Percentiles rank a stretch among this genome's conserved stretches.
phyloP scores from a whole-genome alignment of 2,113 vertebrate genomes.

The Oreochromis spilurus region DNA sequence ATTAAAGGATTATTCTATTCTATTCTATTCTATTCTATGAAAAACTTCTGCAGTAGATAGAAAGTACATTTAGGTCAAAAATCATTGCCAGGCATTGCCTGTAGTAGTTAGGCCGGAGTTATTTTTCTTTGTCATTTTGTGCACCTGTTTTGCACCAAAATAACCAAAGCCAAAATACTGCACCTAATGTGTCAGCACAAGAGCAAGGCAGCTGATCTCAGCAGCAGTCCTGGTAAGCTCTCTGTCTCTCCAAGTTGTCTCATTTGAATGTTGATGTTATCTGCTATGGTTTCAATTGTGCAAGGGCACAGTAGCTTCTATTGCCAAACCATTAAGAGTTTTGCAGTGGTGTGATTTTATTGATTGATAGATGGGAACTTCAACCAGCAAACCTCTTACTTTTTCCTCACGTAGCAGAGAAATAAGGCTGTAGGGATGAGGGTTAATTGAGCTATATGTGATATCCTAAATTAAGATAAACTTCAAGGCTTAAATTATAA shows the following conservation, averaged over 20 bases:
- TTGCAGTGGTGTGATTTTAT: neutral
- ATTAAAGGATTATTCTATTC: no score
- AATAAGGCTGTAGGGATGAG: neutral
- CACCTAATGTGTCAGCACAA: neutral
- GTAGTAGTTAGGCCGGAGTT: neutral
- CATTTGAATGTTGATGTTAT: neutral
- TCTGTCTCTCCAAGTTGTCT: neutral
- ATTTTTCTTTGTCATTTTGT: neutral
- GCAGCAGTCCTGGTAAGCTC: neutral
- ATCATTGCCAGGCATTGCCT: neutral
- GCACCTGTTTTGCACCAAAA: neutral
- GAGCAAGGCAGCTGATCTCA: neutral
- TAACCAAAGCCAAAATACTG: neutral
- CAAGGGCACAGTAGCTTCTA: neutral
- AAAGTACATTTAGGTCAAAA: neutral
- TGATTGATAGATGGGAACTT: neutral
- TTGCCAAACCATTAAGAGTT: neutral
- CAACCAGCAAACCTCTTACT: neutral
- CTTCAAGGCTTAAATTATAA: neutral
- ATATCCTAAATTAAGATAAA: neutral
- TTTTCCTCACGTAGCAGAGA: neutral
- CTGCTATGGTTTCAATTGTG: neutral
- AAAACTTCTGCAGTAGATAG: neutral
- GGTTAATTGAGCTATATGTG: accelerated
- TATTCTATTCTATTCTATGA: no score